A percentile compares a stretch with the other conserved stretches of the same genome.
Conservation (phyloP, 2,888 invertebrate species). For the Eilema sororculum region DNA sequence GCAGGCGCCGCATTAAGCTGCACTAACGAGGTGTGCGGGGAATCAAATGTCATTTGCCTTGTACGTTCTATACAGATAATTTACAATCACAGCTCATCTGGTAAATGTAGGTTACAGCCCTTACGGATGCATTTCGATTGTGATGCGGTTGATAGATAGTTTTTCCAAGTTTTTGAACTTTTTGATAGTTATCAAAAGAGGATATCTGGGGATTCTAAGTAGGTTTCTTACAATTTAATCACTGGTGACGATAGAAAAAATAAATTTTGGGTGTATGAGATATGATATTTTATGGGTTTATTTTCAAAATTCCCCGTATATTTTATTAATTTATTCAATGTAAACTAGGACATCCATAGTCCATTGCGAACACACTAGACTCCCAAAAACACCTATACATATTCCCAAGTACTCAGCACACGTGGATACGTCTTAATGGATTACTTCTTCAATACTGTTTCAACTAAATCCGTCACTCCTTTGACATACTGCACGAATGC, state of each 20-base stretch:
- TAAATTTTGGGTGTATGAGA: too few relatives aligned
- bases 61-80: conserved; percentile 40
- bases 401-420: neutral
- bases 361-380: too few relatives aligned
- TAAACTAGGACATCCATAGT: too few relatives aligned
- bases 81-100: conserved; percentile 26
- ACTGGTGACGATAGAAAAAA: too few relatives aligned
- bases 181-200: neutral
- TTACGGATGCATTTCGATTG: neutral
- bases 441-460: conserved; percentile 11
- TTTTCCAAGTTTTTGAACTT: neutral
- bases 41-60: conserved; percentile 63
- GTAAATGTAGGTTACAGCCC: neutral
- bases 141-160: neutral
- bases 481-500: conserved; percentile 12
- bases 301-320: too few relatives aligned
- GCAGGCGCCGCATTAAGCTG: conserved; percentile 75
- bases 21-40: conserved; percentile 71
- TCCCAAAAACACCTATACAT: neutral
- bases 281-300: too few relatives aligned
- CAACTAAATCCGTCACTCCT: conserved; percentile 11
- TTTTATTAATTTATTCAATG: too few relatives aligned
- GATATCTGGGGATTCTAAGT: neutral
- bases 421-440: neutral
- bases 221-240: too few relatives aligned